Evolutionary conservation across 2,113 vertebrate genomes (phyloP).

Genomic region (Neotoma lepida): DNA sequence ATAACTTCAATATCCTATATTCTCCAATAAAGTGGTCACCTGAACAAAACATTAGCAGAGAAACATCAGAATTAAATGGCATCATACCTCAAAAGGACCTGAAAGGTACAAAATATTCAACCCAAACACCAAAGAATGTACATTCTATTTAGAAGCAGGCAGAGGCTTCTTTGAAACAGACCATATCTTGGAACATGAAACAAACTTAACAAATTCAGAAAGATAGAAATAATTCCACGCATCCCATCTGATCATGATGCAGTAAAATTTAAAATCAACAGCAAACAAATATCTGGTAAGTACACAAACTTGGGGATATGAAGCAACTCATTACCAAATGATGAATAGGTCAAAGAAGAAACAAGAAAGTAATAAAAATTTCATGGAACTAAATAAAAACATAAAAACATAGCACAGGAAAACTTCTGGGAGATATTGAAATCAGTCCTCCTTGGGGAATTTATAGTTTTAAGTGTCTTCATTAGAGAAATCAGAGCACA

Average conservation of each 20-base stretch:
- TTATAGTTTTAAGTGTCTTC: not conserved
- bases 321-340: not conserved
- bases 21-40: not conserved
- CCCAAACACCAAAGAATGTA: not conserved
- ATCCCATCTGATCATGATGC: not conserved
- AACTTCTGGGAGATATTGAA: not conserved
- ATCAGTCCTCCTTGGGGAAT: not conserved
- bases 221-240: not conserved
- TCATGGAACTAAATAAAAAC: not conserved
- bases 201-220: not conserved
- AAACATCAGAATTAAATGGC: not conserved
- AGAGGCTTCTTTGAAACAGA: not conserved
- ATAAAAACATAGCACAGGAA: not conserved
- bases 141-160: not conserved
- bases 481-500: not conserved
- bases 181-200: not conserved
- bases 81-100: not conserved
- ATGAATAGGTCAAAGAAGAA: not conserved
- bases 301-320: not conserved
- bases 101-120: not conserved
- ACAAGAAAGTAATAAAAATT: not conserved
- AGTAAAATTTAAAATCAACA: not conserved
- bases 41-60: not conserved
- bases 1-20: not conserved
- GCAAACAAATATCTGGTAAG: not conserved